Percentiles rank a stretch among this genome's conserved stretches.
Evolutionary conservation across 2,797 vertebrate genomes (phyloP).

Genomic region (Orestias chungarensis): DNA sequence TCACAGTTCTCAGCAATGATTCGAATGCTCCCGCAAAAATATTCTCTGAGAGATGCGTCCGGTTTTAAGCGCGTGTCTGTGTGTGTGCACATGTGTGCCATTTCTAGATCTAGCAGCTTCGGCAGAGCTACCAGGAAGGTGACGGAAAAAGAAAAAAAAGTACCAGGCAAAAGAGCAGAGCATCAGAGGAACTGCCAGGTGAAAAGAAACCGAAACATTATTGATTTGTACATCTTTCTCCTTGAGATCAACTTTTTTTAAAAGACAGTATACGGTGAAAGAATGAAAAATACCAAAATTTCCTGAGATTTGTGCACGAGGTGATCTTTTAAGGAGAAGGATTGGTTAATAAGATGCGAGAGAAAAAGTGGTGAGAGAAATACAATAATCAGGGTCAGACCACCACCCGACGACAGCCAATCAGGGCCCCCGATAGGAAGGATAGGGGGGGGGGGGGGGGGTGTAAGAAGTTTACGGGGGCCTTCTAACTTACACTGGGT

Average conservation of each 20-base stretch:
- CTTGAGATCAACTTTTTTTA: slow-evolving; percentile 22
- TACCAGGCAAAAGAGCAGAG: slow-evolving; percentile 36
- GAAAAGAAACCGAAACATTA: slow-evolving; percentile 42
- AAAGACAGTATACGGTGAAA: not conserved
- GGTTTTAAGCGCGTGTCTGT: slow-evolving; percentile 2
- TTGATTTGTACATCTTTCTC: slow-evolving; percentile 58
- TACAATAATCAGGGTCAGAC: slow-evolving; percentile 37
- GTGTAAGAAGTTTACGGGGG: slow-evolving; percentile 29
- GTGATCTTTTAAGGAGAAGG: slow-evolving; percentile 54
- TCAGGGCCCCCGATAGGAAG: slow-evolving; percentile 37
- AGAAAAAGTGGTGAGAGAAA: slow-evolving; percentile 29
- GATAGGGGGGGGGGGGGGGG: slow-evolving; percentile 30
- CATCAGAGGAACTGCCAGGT: slow-evolving; percentile 33
- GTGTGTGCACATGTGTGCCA: slow-evolving; percentile 13
- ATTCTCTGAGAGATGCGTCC: not conserved
- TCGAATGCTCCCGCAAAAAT: not conserved
- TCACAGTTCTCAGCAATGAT: not conserved
- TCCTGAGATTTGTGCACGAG: slow-evolving; percentile 32
- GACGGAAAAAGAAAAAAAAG: slow-evolving; percentile 28
- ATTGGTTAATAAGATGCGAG: slow-evolving; percentile 50
- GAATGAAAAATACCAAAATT: not conserved
- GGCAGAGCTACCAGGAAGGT: slow-evolving; percentile 8
- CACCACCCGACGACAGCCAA: slow-evolving; percentile 46
- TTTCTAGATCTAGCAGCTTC: slow-evolving; percentile 19
- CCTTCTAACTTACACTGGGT: slow-evolving; percentile 86